Percentiles rank a stretch among this genome's conserved stretches.
These are phyloP conservation scores for Brevimyrus niger DNA, from an alignment of 2,113 vertebrate species.

Conservation along the genomic window DNA sequence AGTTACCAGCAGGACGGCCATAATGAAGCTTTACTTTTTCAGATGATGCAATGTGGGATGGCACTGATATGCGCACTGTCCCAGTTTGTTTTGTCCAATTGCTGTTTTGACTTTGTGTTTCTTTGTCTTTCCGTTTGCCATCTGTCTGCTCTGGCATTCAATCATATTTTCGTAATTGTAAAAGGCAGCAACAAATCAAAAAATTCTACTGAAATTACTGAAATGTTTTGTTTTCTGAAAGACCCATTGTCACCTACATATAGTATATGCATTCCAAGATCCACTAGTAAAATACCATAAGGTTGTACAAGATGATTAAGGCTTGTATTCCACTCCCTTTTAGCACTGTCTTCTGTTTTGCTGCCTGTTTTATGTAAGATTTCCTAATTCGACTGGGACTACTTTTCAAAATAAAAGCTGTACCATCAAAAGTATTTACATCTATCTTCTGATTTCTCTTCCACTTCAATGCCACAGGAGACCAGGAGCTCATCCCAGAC, in stretches of 20 bases:
- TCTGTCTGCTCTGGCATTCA: background rate
- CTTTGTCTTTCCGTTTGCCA: background rate
- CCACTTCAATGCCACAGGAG: background rate
- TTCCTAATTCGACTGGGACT: background rate
- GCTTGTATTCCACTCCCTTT: background rate
- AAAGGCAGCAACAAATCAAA: background rate
- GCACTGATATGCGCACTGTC: background rate
- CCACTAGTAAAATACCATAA: background rate
- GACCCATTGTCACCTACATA: background rate
- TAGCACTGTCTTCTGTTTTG: background rate
- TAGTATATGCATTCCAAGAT: background rate
- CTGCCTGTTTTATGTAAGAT: background rate
- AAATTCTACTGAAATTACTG: background rate
- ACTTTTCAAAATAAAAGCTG: background rate
- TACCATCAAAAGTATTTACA: background rate
- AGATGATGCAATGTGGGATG: background rate
- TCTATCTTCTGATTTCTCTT: background rate
- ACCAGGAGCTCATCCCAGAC: background rate
- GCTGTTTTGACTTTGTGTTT: background rate
- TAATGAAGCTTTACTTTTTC: background rate
- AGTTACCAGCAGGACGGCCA: slow-evolving; percentile 26
- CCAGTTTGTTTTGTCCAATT: background rate
- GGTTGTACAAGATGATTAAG: background rate
- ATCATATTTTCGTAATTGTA: background rate
- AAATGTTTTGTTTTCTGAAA: background rate